phyloP scores from a whole-genome alignment of 2,113 vertebrate species.

The Ptychochromis oligacanthus region DNA sequence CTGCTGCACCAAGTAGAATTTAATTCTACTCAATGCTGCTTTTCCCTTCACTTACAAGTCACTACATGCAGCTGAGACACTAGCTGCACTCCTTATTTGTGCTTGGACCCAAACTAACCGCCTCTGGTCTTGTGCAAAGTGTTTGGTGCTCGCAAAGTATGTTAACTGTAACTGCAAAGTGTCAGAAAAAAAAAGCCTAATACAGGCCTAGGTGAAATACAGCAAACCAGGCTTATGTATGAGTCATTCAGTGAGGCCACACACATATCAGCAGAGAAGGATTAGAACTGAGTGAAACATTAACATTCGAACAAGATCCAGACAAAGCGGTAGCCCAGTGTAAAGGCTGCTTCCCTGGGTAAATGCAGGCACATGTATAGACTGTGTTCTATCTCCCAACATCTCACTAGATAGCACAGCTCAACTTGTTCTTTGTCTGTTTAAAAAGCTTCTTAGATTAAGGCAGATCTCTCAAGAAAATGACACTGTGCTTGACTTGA shows the following conservation, averaged over 20 bases:
- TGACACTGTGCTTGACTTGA: too few species aligned
- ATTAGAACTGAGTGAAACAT: constrained; percentile 7
- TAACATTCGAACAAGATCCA: constrained; percentile 20
- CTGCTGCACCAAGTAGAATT: too few species aligned
- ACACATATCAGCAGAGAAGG: not conserved
- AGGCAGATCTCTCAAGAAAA: not conserved
- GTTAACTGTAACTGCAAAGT: too few species aligned
- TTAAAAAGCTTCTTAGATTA: not conserved
- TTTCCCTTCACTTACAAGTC: constrained; percentile 22
- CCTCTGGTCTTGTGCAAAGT: not conserved
- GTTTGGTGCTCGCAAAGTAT: not conserved
- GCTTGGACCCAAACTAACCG: constrained; percentile 9
- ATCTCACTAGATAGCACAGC: not conserved
- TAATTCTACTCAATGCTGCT: not conserved
- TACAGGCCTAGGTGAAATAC: not conserved
- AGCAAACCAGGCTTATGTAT: not conserved
- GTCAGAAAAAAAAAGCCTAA: not conserved
- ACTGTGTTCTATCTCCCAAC: not conserved
- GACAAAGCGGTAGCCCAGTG: not conserved
- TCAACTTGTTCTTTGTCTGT: not conserved
- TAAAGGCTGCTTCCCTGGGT: not conserved
- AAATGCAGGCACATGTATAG: not conserved
- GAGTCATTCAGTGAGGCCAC: constrained; percentile 20
- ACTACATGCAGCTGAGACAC: constrained; percentile 15
- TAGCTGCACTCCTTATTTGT: constrained; percentile 15